Evolutionary conservation across 2,888 invertebrate genomes (phyloP).

Genomic region (Eucera pruinosa): DNA sequence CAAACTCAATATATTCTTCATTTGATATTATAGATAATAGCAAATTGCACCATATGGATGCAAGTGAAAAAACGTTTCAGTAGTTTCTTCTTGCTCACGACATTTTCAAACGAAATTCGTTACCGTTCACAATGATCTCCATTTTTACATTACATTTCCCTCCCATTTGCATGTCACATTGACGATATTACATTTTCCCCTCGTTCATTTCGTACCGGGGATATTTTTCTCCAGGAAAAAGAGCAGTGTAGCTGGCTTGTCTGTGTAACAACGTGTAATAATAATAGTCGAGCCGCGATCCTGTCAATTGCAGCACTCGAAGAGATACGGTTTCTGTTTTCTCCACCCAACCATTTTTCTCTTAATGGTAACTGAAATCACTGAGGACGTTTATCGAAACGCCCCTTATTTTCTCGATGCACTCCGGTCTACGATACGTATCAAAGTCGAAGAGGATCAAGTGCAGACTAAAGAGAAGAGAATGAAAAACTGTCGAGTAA

Average conservation of each 20-base stretch:
- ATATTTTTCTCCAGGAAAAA: constrained; percentile 3
- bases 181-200: constrained; percentile 10
- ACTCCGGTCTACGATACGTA: not conserved
- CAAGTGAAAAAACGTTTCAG: not conserved
- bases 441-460: not conserved
- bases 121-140: constrained; percentile 1
- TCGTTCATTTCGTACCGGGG: constrained; percentile 9
- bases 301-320: constrained; percentile 49
- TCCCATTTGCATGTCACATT: not conserved
- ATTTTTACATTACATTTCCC: not conserved
- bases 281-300: constrained; percentile 23
- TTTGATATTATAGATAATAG: too few relatives aligned
- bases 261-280: constrained; percentile 16
- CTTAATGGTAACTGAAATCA: too few relatives aligned
- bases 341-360: not conserved
- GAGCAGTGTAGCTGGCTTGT: not conserved
- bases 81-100: constrained; percentile 4
- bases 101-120: constrained; percentile 39
- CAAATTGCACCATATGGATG: too few relatives aligned
- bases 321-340: not conserved
- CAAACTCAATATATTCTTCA: too few relatives aligned
- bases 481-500: not conserved
- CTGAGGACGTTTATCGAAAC: constrained; percentile 14
- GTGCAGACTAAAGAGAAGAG: not conserved
- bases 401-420: not conserved